Evolutionary conservation across 2,113 vertebrate genomes (phyloP).

Genomic region (Eolophus roseicapilla): DNA sequence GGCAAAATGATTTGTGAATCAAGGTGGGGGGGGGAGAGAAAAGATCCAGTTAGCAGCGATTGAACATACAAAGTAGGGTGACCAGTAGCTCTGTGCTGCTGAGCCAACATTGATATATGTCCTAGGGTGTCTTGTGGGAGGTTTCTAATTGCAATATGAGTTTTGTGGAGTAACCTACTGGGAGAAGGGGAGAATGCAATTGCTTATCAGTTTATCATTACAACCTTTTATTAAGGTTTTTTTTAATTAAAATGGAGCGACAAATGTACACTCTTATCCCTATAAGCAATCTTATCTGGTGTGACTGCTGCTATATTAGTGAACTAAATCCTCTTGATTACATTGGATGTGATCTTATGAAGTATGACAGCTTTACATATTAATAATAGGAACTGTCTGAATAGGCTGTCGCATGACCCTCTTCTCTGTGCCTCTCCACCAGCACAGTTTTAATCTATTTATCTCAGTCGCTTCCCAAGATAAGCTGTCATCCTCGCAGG

Average conservation of each 20-base stretch:
- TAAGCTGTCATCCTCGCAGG: background rate
- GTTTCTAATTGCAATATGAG: slow-evolving; percentile 60
- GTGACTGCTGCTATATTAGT: slow-evolving; percentile 68
- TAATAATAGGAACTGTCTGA: slow-evolving; percentile 63
- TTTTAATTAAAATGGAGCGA: slow-evolving; percentile 69
- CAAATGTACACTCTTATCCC: slow-evolving; percentile 68
- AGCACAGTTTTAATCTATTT: slow-evolving; percentile 45
- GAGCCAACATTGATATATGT: slow-evolving; percentile 41
- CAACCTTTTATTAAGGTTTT: slow-evolving; percentile 72
- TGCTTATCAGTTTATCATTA: slow-evolving; percentile 71
- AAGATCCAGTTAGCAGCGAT: slow-evolving; percentile 46
- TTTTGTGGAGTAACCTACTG: slow-evolving; percentile 50
- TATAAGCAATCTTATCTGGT: slow-evolving; percentile 70
- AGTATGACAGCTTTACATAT: slow-evolving; percentile 71
- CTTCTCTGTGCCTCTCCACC: slow-evolving; percentile 42
- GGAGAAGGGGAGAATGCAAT: slow-evolving; percentile 39
- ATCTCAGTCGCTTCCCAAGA: slow-evolving; percentile 27
- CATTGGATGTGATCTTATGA: slow-evolving; percentile 70
- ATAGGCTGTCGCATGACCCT: slow-evolving; percentile 54
- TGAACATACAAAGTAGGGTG: slow-evolving; percentile 23
- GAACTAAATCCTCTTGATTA: slow-evolving; percentile 72
- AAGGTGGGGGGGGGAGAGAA: background rate
- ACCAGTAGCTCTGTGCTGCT: slow-evolving; percentile 1
- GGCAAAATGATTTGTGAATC: slow-evolving; percentile 38
- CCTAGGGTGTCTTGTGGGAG: slow-evolving; percentile 48